phyloP scores from a whole-genome alignment of 2,797 vertebrate genomes.

The Sparidentex hasta region DNA sequence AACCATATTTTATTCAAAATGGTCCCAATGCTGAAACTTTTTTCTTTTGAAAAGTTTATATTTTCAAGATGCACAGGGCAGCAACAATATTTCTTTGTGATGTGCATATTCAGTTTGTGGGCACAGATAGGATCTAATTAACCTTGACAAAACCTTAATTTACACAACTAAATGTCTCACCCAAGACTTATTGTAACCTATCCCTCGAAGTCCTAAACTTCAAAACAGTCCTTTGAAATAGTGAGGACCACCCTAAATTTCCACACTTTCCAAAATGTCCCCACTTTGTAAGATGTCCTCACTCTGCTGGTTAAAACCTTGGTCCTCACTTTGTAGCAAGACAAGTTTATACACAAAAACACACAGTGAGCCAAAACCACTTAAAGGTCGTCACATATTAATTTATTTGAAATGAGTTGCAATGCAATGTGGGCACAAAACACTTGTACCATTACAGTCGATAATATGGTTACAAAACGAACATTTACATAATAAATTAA shows the following conservation, averaged over 20 bases:
- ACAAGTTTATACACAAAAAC: not conserved
- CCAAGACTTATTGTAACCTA: no score
- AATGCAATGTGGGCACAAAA: constrained; percentile 81
- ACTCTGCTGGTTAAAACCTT: no score
- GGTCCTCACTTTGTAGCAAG: no score
- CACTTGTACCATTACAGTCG: constrained; percentile 79
- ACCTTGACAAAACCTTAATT: not conserved
- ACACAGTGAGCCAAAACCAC: not conserved
- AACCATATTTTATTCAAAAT: not conserved
- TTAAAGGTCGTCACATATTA: constrained; percentile 49
- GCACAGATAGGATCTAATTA: constrained; percentile 17
- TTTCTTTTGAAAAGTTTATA: no score
- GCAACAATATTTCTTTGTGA: not conserved
- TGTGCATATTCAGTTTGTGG: constrained; percentile 1
- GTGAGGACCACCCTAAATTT: no score
- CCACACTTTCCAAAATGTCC: no score
- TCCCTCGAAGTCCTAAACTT: no score
- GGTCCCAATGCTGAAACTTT: not conserved
- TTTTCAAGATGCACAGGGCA: not conserved
- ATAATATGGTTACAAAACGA: constrained; percentile 83
- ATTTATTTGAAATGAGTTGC: constrained; percentile 84
- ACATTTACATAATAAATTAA: constrained; percentile 87
- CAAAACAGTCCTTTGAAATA: no score
- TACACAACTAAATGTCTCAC: no score
- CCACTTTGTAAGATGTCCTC: no score